Conservation (phyloP, 2,888 invertebrate species). For the Choristoneura rosaceana region DNA sequence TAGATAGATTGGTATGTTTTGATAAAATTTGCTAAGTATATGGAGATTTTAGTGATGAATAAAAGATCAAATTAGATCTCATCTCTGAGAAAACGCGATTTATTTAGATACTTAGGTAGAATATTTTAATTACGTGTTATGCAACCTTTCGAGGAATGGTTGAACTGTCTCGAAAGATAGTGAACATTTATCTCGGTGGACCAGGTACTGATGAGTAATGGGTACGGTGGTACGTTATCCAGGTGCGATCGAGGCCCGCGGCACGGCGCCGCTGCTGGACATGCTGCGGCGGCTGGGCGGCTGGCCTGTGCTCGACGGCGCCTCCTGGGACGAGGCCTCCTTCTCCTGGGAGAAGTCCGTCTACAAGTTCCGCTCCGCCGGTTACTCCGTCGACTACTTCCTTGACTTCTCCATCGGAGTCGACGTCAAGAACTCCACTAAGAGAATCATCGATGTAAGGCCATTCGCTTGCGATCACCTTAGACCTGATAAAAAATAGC, state of each 20-base stretch:
- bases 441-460: conserved; percentile 93
- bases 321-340: conserved; percentile 88
- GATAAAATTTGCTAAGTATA: too few species aligned
- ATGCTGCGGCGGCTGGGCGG: conserved; percentile 93
- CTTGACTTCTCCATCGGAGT: conserved; percentile 95
- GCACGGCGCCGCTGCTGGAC: conserved; percentile 89
- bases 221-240: conserved; percentile 49
- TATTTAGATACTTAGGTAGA: too few species aligned
- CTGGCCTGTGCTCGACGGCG: conserved; percentile 96
- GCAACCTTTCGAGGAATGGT: too few species aligned
- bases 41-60: too few species aligned
- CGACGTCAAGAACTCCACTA: conserved; percentile 95
- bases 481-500: background rate
- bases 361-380: conserved; percentile 91
- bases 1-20: too few species aligned
- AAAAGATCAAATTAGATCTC: too few species aligned
- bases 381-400: conserved; percentile 96
- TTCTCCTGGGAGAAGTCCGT: conserved; percentile 94
- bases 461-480: conserved; percentile 24
- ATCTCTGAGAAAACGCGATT: too few species aligned
- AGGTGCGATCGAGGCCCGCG: conserved; percentile 93
- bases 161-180: too few species aligned
- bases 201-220: background rate
- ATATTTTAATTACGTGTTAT: too few species aligned
- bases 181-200: too few species aligned